These are phyloP conservation scores for Polypterus bichir DNA, from an alignment of 2,113 vertebrate genomes.

Conservation along the genomic window DNA sequence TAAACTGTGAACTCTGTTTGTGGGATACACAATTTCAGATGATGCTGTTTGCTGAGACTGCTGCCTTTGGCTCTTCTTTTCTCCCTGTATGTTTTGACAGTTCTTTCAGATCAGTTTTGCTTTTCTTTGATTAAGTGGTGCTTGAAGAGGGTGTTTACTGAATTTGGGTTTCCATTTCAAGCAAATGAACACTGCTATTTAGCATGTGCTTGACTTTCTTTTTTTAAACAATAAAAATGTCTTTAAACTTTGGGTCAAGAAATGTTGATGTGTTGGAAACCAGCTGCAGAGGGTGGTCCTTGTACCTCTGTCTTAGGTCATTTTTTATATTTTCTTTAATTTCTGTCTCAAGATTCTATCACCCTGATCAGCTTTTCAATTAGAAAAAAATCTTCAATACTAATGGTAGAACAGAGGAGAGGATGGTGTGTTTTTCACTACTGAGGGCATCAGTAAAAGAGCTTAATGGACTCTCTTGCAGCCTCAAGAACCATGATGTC, in stretches of 20 bases:
- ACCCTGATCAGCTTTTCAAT: conserved; percentile 5
- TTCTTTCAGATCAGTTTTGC: conserved; percentile 7
- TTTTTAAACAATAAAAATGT: conserved; percentile 13
- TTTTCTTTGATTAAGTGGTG: background rate
- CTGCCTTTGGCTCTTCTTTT: too few relatives aligned
- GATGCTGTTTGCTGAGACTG: background rate
- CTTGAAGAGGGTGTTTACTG: too few relatives aligned
- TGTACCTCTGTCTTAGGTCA: background rate
- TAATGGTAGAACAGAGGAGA: conserved; percentile 16
- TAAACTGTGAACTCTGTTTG: conserved; percentile 6
- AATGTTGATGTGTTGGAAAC: conserved; percentile 11
- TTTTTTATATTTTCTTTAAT: conserved; percentile 3
- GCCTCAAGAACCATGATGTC: conserved; percentile 12
- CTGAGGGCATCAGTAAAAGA: conserved; percentile 17
- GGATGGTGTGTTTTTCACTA: conserved; percentile 16
- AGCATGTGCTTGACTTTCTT: conserved; percentile 14
- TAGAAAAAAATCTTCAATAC: conserved; percentile 13
- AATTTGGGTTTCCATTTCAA: too few relatives aligned
- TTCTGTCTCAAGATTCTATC: conserved; percentile 5
- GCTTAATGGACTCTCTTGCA: conserved; percentile 10
- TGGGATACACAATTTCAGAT: background rate
- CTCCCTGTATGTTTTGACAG: conserved; percentile 4
- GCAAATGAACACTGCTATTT: too few relatives aligned
- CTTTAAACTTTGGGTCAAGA: conserved; percentile 16
- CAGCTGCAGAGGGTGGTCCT: conserved; percentile 4